A percentile compares a stretch with the other conserved stretches of the same genome.
These are phyloP conservation scores for Bombyx huttoni DNA, from an alignment of 2,888 invertebrate genomes.

Conservation along the genomic window DNA sequence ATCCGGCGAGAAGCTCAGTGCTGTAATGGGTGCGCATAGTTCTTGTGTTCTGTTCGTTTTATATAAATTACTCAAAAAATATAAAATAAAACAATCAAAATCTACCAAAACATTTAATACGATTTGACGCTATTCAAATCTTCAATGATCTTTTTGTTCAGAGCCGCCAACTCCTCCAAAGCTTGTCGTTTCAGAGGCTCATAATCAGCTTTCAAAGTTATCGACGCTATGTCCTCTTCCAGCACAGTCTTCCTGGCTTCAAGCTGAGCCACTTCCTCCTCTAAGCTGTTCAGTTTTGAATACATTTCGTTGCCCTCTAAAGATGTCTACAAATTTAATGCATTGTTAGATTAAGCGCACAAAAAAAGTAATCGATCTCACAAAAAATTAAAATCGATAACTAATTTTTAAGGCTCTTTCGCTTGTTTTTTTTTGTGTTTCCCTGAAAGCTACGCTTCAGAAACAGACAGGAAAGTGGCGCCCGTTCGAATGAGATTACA, in stretches of 20 bases:
- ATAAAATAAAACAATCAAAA: not conserved
- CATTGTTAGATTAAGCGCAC: not conserved
- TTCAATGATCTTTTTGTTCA: constrained; percentile 71
- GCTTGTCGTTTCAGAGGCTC: constrained; percentile 74
- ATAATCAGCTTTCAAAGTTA: constrained; percentile 78
- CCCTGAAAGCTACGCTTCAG: too few species aligned
- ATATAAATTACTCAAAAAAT: not conserved
- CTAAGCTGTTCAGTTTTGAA: constrained; percentile 76
- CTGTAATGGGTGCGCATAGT: too few species aligned
- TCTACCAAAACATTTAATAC: constrained; percentile 23
- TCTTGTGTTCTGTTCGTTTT: too few species aligned
- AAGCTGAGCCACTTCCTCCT: constrained; percentile 77
- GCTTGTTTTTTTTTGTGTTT: too few species aligned
- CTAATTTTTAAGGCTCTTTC: too few species aligned
- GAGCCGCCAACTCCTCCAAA: constrained; percentile 61
- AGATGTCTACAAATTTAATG: constrained; percentile 51
- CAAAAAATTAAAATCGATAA: too few species aligned
- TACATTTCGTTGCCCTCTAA: constrained; percentile 82
- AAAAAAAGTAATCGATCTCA: too few species aligned
- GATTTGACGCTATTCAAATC: constrained; percentile 46
- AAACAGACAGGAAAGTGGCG: too few species aligned
- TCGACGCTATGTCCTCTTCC: constrained; percentile 77
- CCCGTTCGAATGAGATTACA: too few species aligned
- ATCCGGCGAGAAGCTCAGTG: too few species aligned
- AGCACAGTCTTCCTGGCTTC: constrained; percentile 78